These are phyloP conservation scores for Gallinago jamesoni DNA, from an alignment of 2,113 vertebrate species.

Conservation along the genomic window DNA sequence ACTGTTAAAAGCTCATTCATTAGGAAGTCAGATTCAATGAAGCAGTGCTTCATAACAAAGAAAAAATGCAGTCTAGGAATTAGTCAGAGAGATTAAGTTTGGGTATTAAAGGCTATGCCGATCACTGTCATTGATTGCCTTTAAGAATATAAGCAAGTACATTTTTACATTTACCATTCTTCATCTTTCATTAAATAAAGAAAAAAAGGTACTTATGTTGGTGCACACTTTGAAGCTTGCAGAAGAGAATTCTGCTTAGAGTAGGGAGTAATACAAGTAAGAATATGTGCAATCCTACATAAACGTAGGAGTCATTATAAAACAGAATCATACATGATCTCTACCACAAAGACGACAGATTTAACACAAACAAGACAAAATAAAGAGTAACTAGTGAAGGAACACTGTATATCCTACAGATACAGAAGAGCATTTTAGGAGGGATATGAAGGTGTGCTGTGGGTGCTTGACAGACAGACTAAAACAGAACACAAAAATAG, in stretches of 20 bases:
- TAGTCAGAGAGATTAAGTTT: background rate
- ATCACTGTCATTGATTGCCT: background rate
- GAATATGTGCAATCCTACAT: background rate
- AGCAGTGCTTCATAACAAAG: background rate
- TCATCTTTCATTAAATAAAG: background rate
- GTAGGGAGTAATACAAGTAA: background rate
- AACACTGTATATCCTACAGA: background rate
- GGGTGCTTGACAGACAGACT: slow-evolving; percentile 44
- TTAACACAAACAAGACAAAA: background rate
- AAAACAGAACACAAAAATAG: background rate
- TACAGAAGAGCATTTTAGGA: background rate
- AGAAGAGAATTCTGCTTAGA: background rate
- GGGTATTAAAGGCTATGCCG: background rate
- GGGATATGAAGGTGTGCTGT: background rate
- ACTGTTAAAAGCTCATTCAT: slow-evolving; percentile 18
- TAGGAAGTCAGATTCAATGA: slow-evolving; percentile 2
- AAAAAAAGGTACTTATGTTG: background rate
- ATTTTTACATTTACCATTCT: background rate
- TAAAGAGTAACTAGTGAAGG: background rate
- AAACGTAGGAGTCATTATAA: background rate
- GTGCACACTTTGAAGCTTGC: background rate
- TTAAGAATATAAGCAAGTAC: background rate
- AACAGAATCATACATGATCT: background rate
- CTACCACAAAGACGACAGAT: background rate
- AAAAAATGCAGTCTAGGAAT: slow-evolving; percentile 3